Evolutionary conservation across 2,797 vertebrate species (phyloP).

Genomic region (Eptatretus atami): DNA sequence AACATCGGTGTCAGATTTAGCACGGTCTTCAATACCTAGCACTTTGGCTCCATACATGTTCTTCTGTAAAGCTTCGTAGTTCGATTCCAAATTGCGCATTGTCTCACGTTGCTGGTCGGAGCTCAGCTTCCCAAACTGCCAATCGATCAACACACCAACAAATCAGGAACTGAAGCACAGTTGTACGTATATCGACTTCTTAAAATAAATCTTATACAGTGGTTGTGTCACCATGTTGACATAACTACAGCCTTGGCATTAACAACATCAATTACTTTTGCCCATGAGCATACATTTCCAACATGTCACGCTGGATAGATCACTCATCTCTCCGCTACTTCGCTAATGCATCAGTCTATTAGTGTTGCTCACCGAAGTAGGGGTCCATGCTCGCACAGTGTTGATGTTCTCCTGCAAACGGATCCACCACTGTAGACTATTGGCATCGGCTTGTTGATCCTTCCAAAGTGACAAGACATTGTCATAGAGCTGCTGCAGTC

Average conservation of each 20-base stretch:
- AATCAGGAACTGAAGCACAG: no score
- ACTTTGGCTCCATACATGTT: conserved; percentile 40
- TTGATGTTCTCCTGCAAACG: conserved; percentile 37
- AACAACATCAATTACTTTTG: no score
- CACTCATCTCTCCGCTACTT: no score
- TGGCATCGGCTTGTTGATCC: conserved; percentile 34
- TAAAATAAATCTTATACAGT: no score
- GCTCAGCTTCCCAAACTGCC: conserved; percentile 44
- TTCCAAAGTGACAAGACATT: conserved; percentile 35
- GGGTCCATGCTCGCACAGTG: conserved; percentile 51
- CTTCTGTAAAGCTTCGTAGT: conserved; percentile 60
- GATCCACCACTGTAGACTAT: conserved; percentile 53
- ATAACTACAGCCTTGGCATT: no score
- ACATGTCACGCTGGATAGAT: no score
- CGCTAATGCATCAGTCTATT: no score
- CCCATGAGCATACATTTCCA: no score
- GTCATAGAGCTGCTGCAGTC: conserved; percentile 38
- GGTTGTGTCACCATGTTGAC: no score
- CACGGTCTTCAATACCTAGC: conserved; percentile 39
- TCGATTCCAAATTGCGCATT: conserved; percentile 40
- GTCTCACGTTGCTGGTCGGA: conserved; percentile 36
- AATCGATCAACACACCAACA: not conserved
- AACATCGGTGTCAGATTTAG: conserved; percentile 41
- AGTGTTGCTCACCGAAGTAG: conserved; percentile 22
- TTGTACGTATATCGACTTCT: no score